Evolutionary conservation across 2,113 vertebrate species (phyloP).

Genomic region (Vulpes ferrilata): DNA sequence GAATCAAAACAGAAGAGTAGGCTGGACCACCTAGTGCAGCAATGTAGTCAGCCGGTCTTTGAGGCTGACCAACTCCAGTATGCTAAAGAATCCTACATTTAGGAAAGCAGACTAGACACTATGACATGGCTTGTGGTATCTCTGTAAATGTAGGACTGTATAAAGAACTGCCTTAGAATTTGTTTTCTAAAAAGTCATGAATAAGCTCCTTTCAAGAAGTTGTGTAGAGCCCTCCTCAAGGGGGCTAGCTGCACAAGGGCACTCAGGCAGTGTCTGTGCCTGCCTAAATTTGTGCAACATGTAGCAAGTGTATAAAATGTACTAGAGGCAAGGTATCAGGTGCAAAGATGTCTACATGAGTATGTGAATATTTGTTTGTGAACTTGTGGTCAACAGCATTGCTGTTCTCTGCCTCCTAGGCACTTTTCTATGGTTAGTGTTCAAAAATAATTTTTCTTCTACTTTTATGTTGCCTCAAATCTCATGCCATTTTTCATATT

Average conservation of each 20-base stretch:
- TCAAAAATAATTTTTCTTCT: not conserved
- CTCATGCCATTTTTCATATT: not conserved
- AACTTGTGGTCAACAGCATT: not conserved
- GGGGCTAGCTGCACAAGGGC: not conserved
- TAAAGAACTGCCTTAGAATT: constrained; percentile 21
- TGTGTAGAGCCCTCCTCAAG: not conserved
- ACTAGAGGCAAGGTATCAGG: constrained; percentile 22
- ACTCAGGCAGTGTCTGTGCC: not conserved
- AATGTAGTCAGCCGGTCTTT: constrained; percentile 93
- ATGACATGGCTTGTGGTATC: not conserved
- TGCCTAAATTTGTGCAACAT: constrained; percentile 50
- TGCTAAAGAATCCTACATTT: constrained; percentile 97
- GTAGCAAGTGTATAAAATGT: constrained; percentile 58
- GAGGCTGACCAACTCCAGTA: constrained; percentile 90
- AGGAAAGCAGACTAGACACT: constrained; percentile 64
- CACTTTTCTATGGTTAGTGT: not conserved
- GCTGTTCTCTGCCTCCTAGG: not conserved
- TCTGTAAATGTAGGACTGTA: constrained; percentile 29
- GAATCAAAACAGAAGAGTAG: constrained; percentile 87
- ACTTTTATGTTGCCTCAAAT: not conserved
- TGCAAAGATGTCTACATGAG: not conserved
- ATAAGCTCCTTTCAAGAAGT: constrained; percentile 81
- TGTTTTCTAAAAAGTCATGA: constrained; percentile 44
- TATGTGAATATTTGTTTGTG: not conserved
- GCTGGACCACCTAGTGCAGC: constrained; percentile 82